Percentiles rank a stretch among this genome's conserved stretches.
phyloP scores from a whole-genome alignment of 1,140 invertebrate genomes.

The Chelonus insularis region DNA sequence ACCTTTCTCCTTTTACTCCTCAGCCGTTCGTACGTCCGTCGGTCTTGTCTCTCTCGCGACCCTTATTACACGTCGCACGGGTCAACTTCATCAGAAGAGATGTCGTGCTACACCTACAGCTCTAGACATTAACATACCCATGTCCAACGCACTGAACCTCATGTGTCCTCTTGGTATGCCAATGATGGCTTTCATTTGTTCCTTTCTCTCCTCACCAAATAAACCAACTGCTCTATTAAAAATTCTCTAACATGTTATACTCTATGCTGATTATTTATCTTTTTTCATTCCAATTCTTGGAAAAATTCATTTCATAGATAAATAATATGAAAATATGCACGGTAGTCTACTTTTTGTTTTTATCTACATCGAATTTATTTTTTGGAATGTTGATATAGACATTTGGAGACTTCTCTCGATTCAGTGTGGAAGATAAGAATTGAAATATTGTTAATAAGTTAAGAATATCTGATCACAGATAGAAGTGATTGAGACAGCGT shows the following conservation, averaged over 20 bases:
- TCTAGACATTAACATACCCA: conserved; percentile 20
- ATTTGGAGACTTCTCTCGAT: no score
- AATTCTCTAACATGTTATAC: not conserved
- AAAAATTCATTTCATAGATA: no score
- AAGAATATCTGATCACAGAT: no score
- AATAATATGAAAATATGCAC: no score
- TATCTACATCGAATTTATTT: no score
- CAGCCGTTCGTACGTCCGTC: conserved; percentile 55
- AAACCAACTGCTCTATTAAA: conserved; percentile 3
- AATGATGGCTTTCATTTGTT: conserved; percentile 22
- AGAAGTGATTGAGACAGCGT: no score
- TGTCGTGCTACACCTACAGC: conserved; percentile 10
- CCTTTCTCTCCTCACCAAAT: conserved; percentile 14
- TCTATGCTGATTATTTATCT: no score
- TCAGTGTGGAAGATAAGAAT: no score
- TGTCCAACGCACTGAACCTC: conserved; percentile 5
- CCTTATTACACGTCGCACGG: conserved; percentile 19
- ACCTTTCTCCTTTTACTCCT: conserved; percentile 30
- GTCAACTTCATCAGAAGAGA: conserved; percentile 20
- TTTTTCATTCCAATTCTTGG: no score
- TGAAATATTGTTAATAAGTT: no score
- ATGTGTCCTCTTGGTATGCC: conserved; percentile 22
- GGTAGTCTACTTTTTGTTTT: no score
- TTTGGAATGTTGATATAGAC: no score
- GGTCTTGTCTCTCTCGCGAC: conserved; percentile 6